These are phyloP conservation scores for Natrix natrix DNA, from an alignment of 2,797 vertebrate genomes.

Conservation along the genomic window DNA sequence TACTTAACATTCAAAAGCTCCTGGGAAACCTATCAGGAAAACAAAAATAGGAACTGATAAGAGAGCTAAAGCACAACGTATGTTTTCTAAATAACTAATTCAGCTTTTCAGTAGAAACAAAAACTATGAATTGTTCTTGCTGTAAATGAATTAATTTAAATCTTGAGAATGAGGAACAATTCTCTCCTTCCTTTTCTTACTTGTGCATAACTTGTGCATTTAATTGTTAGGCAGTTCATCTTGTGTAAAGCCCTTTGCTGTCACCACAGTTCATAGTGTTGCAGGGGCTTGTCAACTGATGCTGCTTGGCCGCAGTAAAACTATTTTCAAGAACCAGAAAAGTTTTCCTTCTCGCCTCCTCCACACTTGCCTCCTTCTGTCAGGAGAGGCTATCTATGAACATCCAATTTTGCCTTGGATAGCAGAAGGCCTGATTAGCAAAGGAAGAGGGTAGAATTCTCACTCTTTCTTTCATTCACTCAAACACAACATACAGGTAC, in stretches of 20 bases:
- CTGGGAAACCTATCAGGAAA: not conserved
- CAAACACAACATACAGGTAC: not conserved
- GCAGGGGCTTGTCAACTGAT: conserved; percentile 1
- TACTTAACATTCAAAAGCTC: not conserved
- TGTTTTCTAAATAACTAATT: not conserved
- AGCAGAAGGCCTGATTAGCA: conserved; percentile 1
- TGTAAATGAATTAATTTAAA: not conserved
- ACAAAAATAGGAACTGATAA: not conserved
- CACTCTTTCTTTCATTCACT: not conserved
- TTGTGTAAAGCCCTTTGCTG: not conserved
- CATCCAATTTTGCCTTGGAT: not conserved
- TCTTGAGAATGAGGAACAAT: not conserved
- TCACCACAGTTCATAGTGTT: not conserved
- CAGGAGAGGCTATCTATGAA: not conserved
- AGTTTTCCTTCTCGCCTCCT: not conserved
- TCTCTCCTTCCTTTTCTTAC: not conserved
- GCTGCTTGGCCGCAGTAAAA: not conserved
- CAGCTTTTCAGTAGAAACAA: not conserved
- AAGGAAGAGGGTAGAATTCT: not conserved
- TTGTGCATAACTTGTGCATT: not conserved
- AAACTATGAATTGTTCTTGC: not conserved
- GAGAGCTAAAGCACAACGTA: not conserved
- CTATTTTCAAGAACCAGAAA: not conserved
- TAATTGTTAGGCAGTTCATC: not conserved
- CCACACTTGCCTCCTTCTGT: conserved; percentile 4